These are phyloP conservation scores for Polylopha cassiicola DNA, from an alignment of 2,888 invertebrate species.

Conservation along the genomic window DNA sequence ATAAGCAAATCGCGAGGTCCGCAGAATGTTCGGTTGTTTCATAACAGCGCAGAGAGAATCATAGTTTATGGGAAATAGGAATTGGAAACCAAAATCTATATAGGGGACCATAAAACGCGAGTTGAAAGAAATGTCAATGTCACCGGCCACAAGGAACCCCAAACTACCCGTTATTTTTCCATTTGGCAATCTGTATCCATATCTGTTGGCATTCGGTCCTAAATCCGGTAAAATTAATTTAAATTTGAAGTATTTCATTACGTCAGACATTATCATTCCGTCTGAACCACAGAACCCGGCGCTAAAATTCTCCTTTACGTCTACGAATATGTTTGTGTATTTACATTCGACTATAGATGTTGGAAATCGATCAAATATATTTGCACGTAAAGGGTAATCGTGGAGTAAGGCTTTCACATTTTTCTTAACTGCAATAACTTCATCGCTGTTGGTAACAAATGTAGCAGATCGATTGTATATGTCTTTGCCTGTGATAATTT, in stretches of 20 bases:
- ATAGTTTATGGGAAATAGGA: conserved; percentile 32
- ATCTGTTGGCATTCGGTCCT: conserved; percentile 27
- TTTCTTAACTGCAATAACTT: too few relatives aligned
- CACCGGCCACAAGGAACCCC: conserved; percentile 33
- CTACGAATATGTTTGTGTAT: conserved; percentile 32
- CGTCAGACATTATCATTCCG: conserved; percentile 43
- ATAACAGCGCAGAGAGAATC: conserved; percentile 43
- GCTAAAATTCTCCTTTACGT: conserved; percentile 27
- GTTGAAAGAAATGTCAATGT: conserved; percentile 50
- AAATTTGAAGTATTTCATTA: conserved; percentile 38
- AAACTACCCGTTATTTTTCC: conserved; percentile 36
- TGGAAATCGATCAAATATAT: conserved; percentile 44
- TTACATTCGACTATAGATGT: conserved; percentile 41
- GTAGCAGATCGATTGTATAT: too few relatives aligned
- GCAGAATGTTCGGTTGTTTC: conserved; percentile 31
- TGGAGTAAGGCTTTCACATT: too few relatives aligned
- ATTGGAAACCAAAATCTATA: conserved; percentile 29
- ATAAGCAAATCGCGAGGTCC: conserved; percentile 41
- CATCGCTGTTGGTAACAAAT: too few relatives aligned
- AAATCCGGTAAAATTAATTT: conserved; percentile 28
- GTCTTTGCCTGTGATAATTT: conserved; percentile 15
- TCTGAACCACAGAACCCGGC: conserved; percentile 45
- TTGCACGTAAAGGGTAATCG: conserved; percentile 41
- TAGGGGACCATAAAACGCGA: conserved; percentile 47
- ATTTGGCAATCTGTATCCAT: conserved; percentile 31